Conservation (phyloP, 2,797 vertebrate genomes). For the Muraenolepis orangiensis region DNA sequence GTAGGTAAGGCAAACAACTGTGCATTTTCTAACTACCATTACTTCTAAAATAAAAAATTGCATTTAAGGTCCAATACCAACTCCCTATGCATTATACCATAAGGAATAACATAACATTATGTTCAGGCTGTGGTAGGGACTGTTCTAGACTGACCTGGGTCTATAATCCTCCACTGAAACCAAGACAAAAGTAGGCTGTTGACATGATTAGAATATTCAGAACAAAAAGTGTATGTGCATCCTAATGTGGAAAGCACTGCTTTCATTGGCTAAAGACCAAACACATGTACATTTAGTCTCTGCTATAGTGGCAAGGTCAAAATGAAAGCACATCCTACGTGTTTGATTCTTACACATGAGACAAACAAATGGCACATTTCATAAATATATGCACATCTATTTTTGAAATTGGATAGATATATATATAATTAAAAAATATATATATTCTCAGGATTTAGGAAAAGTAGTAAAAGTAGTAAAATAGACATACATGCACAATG, state of each 20-base stretch:
- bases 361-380: not conserved
- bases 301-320: not conserved
- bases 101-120: not conserved
- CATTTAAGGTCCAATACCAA: not conserved
- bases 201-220: not conserved
- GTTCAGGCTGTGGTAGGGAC: not conserved
- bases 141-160: not conserved
- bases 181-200: not conserved
- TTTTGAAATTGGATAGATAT: not conserved
- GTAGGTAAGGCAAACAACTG: not conserved
- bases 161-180: not conserved
- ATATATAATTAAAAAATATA: not conserved
- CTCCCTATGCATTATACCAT: not conserved
- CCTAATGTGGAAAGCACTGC: not conserved
- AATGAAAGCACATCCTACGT: not conserved
- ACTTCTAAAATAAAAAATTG: not conserved
- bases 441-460: not conserved
- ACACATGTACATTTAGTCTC: not conserved
- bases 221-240: not conserved
- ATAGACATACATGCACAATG: not conserved
- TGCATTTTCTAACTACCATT: not conserved
- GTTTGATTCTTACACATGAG: not conserved
- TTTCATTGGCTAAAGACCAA: not conserved
- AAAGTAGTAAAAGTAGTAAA: not conserved
- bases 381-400: not conserved